Base-by-base conservation (phyloP, 92 coral and sea anemone species). In the Palythoa grandiflora region DNA sequence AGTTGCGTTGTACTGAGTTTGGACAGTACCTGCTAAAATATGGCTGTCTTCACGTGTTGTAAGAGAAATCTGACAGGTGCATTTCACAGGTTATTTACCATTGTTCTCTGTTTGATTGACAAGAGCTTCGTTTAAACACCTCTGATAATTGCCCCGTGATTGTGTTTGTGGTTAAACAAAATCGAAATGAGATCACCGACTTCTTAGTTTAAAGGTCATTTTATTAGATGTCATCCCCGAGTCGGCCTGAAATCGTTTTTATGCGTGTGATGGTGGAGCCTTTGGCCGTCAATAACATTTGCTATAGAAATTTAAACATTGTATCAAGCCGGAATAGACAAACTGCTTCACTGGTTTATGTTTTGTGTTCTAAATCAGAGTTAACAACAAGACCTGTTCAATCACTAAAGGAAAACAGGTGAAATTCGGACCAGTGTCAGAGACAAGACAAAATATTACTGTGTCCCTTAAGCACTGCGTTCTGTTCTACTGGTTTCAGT, bases 111-210 rank as follows among this genome's bases (percentile, higher is more conserved):
- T 66, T 81, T 77, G 68, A 52, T 51, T 55, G 38, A 77, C 21
- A 4, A 3, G 53, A 47, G 84, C 70, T 16, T 35, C 36, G 5
- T 20, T 47, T 70, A 36, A 74, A 77, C 47, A 50, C 7, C 13
- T 9, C 83, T 53, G 75, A 47, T 65, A 74, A 81, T 71, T 36
- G 14, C 73, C 21, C 73, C 65, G 75, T 44, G 73, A 81, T 65
- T 44, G 4, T 44, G 38, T 66, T 81, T 81, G 39, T 66, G 39
- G 39, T 14, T 19, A 66, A 47, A 66, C 86, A 66, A 6, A 81
- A 44, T 13, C 2, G 75, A 6, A 65, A 38, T 81, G 86, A 81
- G 86, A 38, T 81, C 86, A 81, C 86, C 37, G 17, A 5, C 16
- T 21, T 39, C 14, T 8, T 28, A 47, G 38, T 47, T 8, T 35